Base-by-base conservation (phyloP, 2,113 vertebrate genomes). In the Excalfactoria chinensis region DNA sequence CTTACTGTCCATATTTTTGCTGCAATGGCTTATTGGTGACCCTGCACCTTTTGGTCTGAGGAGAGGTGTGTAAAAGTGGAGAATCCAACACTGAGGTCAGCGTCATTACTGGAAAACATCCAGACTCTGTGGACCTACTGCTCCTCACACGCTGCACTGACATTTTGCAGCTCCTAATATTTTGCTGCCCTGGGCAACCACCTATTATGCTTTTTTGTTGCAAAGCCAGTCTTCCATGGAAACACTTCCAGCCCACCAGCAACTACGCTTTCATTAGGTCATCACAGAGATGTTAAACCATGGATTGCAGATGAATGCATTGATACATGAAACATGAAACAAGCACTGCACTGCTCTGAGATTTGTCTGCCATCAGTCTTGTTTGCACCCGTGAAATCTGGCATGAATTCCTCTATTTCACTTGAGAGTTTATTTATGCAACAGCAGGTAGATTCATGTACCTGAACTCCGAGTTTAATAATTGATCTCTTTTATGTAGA, bases 161-260 rank as follows among this genome's bases (percentile, higher is more conserved):
- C 10, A 5, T 14, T 53, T 40, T 60, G 60, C 53, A 74, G 60
- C 41, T 93, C 32, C 68, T 67, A 80, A 91, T 83, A 82, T 95
- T 94, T 95, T 88, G 83, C 91, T 86, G 66, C 88, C 76, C 76
- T 58, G 40, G 88, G 91, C 88, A 95, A 77, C 79, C 53, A 88
- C 91, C 85, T 90, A 49, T 91, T 79, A 35, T 2, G 51, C 20
- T 66, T 72, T 78, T 81, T 66, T 89, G 84, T 74, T 64, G 40
- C 64, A 91, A 73, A 88, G 40, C 70, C 76, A 49, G n/a, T 46
- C 70, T 95, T 60, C 84, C 68, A 85, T 89, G 81, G 86, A 89
- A 95, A 95, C 84, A 41, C 63, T 73, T 76, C 59, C 71, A 76
- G 80, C n/a, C 17, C 66, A 86, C 22, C 66, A 80, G 63, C 28